Conservation (phyloP, 2,888 invertebrate species). For the Platycheirus rosarum region DNA sequence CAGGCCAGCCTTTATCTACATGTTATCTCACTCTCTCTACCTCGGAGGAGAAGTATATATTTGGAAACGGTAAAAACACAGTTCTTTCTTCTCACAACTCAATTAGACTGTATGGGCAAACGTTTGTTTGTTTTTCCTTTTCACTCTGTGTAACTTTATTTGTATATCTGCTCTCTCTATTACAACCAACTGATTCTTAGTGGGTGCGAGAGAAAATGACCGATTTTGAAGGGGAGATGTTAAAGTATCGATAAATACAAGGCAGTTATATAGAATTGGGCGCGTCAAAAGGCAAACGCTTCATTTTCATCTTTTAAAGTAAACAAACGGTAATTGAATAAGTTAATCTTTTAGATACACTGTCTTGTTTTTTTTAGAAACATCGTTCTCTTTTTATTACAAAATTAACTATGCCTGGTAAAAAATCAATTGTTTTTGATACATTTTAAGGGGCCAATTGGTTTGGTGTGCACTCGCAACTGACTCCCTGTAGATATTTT, state of each 20-base stretch:
- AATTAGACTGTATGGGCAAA: slow-evolving; percentile 62
- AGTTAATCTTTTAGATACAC: slow-evolving; percentile 71
- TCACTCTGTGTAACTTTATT: slow-evolving; percentile 5
- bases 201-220: slow-evolving; percentile 12
- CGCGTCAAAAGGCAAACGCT: slow-evolving; percentile 74
- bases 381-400: background rate
- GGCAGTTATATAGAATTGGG: slow-evolving; percentile 44
- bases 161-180: slow-evolving; percentile 3
- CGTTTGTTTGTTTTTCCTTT: slow-evolving; percentile 36
- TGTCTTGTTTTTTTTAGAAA: slow-evolving; percentile 42
- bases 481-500: background rate
- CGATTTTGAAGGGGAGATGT: slow-evolving; percentile 44
- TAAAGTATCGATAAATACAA: slow-evolving; percentile 2
- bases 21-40: slow-evolving; percentile 38
- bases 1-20: slow-evolving; percentile 15
- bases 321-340: slow-evolving; percentile 74
- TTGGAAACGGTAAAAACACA: slow-evolving; percentile 17
- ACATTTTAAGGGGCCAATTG: slow-evolving; percentile 22
- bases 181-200: no score
- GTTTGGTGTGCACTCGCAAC: slow-evolving; percentile 6
- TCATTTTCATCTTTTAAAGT: slow-evolving; percentile 72
- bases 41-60: background rate
- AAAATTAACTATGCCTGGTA: background rate
- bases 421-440: slow-evolving; percentile 69
- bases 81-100: slow-evolving; percentile 69